These are phyloP conservation scores for Phataginus tricuspis DNA, from an alignment of 2,797 vertebrate genomes.

Conservation along the genomic window DNA sequence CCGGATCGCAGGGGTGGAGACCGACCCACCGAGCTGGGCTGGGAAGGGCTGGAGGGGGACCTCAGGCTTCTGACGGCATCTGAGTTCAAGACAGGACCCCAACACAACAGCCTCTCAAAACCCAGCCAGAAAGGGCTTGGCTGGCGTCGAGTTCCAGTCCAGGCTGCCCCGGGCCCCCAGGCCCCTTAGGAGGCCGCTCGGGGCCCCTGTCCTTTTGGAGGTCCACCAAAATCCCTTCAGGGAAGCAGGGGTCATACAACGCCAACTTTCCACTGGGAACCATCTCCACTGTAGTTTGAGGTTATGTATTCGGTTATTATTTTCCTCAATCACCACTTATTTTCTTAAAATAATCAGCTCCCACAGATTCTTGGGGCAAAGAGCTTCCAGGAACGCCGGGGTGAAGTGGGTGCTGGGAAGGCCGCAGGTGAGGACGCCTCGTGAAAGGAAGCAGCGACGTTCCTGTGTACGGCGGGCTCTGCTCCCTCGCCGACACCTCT, in stretches of 20 bases:
- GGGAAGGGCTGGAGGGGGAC: too few relatives aligned
- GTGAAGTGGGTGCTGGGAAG: conserved; percentile 71
- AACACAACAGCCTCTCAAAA: background rate
- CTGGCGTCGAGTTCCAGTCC: background rate
- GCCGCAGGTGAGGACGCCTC: conserved; percentile 74
- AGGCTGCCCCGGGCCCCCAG: fast-evolving
- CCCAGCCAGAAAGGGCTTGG: fast-evolving
- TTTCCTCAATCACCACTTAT: conserved; percentile 71
- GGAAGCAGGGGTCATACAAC: conserved; percentile 58
- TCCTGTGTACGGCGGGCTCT: conserved; percentile 71
- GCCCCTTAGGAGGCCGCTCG: background rate
- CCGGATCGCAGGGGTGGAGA: too few relatives aligned
- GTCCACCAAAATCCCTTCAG: background rate
- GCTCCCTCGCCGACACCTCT: conserved; percentile 72
- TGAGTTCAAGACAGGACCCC: background rate
- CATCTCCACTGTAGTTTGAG: conserved; percentile 78
- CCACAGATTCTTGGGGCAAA: conserved; percentile 73
- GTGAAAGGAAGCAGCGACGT: conserved; percentile 66
- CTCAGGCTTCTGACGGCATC: background rate
- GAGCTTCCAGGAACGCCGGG: conserved; percentile 82
- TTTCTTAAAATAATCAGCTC: conserved; percentile 78
- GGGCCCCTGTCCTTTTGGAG: background rate
- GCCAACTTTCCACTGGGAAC: conserved; percentile 60
- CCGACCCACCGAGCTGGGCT: too few relatives aligned
- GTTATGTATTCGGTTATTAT: conserved; percentile 74